Conservation (phyloP, 2,113 vertebrate species). For the Sturnus vulgaris region DNA sequence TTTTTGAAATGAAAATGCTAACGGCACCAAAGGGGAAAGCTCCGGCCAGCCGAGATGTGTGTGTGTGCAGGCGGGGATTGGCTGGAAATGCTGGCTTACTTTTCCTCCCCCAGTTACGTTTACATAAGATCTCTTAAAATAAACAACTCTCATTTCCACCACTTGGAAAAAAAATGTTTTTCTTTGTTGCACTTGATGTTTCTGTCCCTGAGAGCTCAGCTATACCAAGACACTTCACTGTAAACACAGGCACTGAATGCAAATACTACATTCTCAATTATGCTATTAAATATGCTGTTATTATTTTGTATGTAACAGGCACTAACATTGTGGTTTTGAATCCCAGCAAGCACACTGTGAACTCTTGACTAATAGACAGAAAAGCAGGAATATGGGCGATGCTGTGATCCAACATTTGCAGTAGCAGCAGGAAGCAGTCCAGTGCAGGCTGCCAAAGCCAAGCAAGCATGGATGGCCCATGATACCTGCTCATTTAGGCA, state of each 20-base stretch:
- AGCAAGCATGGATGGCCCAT: background rate
- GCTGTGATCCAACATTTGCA: no score
- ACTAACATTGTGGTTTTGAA: background rate
- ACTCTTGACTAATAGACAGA: background rate
- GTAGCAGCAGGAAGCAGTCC: no score
- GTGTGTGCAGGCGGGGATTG: constrained; percentile 54
- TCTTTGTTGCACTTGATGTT: constrained; percentile 34
- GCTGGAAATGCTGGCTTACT: constrained; percentile 54
- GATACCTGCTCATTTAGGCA: background rate
- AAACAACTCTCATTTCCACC: constrained; percentile 64
- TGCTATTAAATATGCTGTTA: background rate
- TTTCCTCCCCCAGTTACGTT: constrained; percentile 8
- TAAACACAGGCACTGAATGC: constrained; percentile 35
- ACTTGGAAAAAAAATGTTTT: constrained; percentile 3
- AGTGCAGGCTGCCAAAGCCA: background rate
- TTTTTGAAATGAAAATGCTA: constrained; percentile 80
- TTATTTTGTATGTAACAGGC: constrained; percentile 27
- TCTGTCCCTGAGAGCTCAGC: constrained; percentile 17
- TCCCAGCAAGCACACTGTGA: background rate
- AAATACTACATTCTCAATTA: constrained; percentile 12
- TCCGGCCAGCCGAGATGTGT: constrained; percentile 64
- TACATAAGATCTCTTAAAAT: constrained; percentile 71
- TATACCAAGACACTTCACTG: constrained; percentile 15
- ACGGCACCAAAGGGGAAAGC: constrained; percentile 72
- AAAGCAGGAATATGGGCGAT: background rate